These are phyloP conservation scores for Synergus laeviventris DNA, from an alignment of 2,888 invertebrate species.

Conservation along the genomic window DNA sequence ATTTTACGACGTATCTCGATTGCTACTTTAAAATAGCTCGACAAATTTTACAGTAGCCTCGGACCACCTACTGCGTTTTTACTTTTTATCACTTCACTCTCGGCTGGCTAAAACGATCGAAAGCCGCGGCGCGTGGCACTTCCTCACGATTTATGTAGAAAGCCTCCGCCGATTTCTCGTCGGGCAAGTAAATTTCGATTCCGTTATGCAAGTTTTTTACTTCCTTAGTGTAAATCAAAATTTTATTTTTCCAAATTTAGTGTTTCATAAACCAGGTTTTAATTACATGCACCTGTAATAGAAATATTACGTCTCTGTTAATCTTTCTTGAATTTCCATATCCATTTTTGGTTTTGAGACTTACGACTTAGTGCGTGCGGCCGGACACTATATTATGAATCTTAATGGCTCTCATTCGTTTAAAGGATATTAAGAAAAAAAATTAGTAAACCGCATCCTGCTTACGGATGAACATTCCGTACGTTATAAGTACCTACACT, in stretches of 20 bases:
- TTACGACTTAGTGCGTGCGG: background rate
- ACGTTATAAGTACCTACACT: slow-evolving; percentile 16
- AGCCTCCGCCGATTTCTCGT: slow-evolving; percentile 13
- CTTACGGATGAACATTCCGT: slow-evolving; percentile 29
- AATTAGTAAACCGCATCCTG: slow-evolving; percentile 33
- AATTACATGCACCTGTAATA: background rate
- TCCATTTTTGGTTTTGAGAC: background rate
- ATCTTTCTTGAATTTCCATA: too few species aligned
- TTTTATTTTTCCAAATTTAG: background rate
- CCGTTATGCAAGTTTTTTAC: slow-evolving; percentile 4
- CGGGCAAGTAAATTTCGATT: background rate
- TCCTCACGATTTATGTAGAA: slow-evolving; percentile 18
- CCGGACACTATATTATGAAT: background rate
- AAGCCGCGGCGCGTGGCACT: slow-evolving; percentile 25
- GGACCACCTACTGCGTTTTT: background rate
- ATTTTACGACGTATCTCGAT: background rate
- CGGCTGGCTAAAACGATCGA: background rate
- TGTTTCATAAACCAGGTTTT: background rate
- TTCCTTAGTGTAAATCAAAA: background rate
- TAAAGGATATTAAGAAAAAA: slow-evolving; percentile 1
- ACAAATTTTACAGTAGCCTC: background rate
- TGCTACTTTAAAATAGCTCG: background rate
- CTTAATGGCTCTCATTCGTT: background rate
- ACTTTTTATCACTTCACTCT: background rate
- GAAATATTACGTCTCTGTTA: too few species aligned